Evolutionary conservation across 2,113 vertebrate genomes (phyloP).

Genomic region (Peromyscus californicus): DNA sequence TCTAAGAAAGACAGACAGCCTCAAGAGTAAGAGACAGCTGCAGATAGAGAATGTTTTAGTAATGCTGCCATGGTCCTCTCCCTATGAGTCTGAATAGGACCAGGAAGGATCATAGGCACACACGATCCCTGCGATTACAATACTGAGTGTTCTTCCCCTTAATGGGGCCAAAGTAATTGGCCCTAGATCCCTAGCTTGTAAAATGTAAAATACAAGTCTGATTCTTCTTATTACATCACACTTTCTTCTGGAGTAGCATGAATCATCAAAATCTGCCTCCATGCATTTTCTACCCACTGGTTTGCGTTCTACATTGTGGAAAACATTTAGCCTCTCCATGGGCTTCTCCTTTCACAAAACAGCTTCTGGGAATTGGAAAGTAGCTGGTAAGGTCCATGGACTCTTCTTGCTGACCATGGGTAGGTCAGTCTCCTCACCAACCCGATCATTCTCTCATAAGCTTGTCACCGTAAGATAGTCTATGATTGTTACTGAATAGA

Average conservation of each 20-base stretch:
- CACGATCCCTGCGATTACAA: not conserved
- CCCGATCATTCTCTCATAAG: not conserved
- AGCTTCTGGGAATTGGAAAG: not conserved
- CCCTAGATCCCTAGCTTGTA: not conserved
- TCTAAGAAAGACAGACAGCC: not conserved
- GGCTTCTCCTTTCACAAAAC: not conserved
- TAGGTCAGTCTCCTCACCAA: not conserved
- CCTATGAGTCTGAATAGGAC: not conserved
- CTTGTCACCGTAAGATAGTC: not conserved
- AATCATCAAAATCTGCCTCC: not conserved
- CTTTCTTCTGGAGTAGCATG: not conserved
- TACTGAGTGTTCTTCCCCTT: not conserved
- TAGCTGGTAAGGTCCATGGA: not conserved
- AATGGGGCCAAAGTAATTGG: not conserved
- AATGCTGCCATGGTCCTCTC: not conserved
- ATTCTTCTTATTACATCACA: not conserved
- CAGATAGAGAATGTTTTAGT: not conserved
- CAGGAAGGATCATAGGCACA: not conserved
- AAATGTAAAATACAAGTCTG: not conserved
- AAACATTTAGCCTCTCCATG: not conserved
- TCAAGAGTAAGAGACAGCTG: not conserved
- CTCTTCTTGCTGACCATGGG: not conserved
- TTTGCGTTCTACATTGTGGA: not conserved
- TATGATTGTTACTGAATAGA: not conserved
- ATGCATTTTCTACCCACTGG: slow-evolving; percentile 34